phyloP scores from a whole-genome alignment of 2,113 vertebrate species.

The Pyxicephalus adspersus region DNA sequence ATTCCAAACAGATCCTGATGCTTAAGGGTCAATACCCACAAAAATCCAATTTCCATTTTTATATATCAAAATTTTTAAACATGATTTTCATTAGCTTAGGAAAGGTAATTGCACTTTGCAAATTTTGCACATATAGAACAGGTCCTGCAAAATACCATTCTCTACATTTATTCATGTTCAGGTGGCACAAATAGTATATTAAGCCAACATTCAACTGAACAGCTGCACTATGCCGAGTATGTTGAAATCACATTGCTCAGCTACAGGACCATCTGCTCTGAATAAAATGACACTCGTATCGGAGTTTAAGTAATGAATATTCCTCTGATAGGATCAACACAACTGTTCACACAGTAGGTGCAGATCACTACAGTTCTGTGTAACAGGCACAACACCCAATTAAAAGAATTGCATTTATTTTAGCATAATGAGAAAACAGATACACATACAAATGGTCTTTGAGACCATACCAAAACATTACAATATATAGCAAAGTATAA shows the following conservation, averaged over 20 bases:
- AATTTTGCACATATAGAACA: too few species aligned
- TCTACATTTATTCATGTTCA: conserved; percentile 68
- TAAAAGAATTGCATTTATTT: neutral
- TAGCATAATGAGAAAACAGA: neutral
- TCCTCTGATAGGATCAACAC: conserved; percentile 68
- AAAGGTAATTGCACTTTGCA: too few species aligned
- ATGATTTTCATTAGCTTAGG: too few species aligned
- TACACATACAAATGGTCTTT: neutral
- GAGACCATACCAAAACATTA: conserved; percentile 84
- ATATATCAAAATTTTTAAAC: too few species aligned
- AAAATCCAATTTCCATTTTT: too few species aligned
- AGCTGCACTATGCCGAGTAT: conserved; percentile 72
- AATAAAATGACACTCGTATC: conserved; percentile 72
- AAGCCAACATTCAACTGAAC: conserved; percentile 77
- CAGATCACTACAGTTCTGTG: neutral
- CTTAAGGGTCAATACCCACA: too few species aligned
- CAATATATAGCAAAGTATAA: neutral
- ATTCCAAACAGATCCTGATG: too few species aligned
- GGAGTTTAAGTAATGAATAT: conserved; percentile 72
- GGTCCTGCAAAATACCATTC: too few species aligned
- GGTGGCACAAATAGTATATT: conserved; percentile 71
- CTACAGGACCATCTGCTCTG: conserved; percentile 75
- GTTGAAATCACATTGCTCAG: conserved; percentile 70
- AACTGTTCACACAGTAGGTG: conserved; percentile 67
- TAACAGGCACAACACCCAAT: conserved; percentile 58